Percentiles rank a stretch among this genome's conserved stretches.
Conservation (phyloP, 1,140 invertebrate species). For the Pseudachorutes palmiensis region DNA sequence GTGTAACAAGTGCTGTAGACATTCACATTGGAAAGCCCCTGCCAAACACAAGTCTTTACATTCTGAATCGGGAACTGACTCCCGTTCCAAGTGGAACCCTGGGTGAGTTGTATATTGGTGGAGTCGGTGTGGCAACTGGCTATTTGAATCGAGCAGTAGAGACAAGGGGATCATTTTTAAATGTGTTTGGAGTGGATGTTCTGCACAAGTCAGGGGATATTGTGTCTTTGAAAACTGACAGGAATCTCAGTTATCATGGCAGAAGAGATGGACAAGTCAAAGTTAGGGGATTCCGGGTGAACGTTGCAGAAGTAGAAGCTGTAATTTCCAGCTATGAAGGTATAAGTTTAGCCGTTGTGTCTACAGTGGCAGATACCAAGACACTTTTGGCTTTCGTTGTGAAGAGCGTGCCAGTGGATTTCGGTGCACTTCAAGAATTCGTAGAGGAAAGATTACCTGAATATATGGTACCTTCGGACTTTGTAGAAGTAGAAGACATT, state of each 20-base stretch:
- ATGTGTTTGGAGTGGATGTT: not conserved
- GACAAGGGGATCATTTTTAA: not conserved
- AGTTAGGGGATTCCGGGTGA: conserved; percentile 5
- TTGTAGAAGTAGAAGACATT: not conserved
- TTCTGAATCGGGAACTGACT: not conserved
- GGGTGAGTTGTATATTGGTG: not conserved
- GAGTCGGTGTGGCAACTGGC: not conserved
- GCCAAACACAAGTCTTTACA: not conserved
- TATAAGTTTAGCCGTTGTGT: not conserved
- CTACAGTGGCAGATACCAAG: not conserved
- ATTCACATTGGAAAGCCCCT: not conserved
- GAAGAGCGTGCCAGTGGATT: not conserved
- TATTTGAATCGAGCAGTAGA: not conserved
- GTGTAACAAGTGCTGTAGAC: not conserved
- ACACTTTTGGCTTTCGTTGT: not conserved
- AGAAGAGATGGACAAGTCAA: conserved; percentile 12
- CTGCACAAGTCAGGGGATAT: conserved; percentile 2
- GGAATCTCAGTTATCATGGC: not conserved
- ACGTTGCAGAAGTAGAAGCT: conserved; percentile 5
- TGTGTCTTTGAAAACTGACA: not conserved
- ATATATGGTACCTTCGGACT: no score
- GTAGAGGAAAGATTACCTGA: no score
- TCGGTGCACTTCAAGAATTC: not conserved
- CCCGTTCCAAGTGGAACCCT: not conserved
- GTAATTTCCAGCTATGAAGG: not conserved